A percentile compares a stretch with the other conserved stretches of the same genome.
Conservation (phyloP, 2,888 invertebrate species). For the Pollenia labialis region DNA sequence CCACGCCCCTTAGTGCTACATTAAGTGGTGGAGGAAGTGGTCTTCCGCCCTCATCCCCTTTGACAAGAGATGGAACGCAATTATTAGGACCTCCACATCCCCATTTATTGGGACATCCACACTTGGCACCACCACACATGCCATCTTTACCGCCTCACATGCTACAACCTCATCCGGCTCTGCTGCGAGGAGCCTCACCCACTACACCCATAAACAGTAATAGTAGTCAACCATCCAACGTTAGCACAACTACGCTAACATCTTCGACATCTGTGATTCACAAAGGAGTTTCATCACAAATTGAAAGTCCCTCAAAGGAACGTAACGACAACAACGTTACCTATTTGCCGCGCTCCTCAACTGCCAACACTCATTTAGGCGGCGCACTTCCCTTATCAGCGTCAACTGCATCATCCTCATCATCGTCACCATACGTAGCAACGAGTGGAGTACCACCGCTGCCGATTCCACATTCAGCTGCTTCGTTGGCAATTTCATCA, state of each 20-base stretch:
- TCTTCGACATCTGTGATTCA: constrained; percentile 84
- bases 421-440: constrained; percentile 56
- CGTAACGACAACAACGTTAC: constrained; percentile 90
- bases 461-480: constrained; percentile 68
- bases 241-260: constrained; percentile 75
- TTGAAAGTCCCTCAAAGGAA: constrained; percentile 91
- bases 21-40: constrained; percentile 66
- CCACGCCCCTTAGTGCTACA: constrained; percentile 60
- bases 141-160: constrained; percentile 73
- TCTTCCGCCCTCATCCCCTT: constrained; percentile 72
- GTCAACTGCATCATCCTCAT: constrained; percentile 37
- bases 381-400: constrained; percentile 76
- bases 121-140: constrained; percentile 74
- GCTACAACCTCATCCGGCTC: constrained; percentile 73
- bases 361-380: constrained; percentile 75
- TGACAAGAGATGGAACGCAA: constrained; percentile 76
- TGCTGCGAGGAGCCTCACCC: constrained; percentile 84
- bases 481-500: constrained; percentile 70
- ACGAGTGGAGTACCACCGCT: constrained; percentile 59
- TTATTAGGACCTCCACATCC: constrained; percentile 77
- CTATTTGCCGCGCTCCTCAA: constrained; percentile 72
- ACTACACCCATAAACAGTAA: constrained; percentile 58
- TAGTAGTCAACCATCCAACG: constrained; percentile 64
- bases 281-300: constrained; percentile 90
- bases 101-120: constrained; percentile 76